Conservation (phyloP, 2,113 vertebrate species). For the Ginglymostoma cirratum region DNA sequence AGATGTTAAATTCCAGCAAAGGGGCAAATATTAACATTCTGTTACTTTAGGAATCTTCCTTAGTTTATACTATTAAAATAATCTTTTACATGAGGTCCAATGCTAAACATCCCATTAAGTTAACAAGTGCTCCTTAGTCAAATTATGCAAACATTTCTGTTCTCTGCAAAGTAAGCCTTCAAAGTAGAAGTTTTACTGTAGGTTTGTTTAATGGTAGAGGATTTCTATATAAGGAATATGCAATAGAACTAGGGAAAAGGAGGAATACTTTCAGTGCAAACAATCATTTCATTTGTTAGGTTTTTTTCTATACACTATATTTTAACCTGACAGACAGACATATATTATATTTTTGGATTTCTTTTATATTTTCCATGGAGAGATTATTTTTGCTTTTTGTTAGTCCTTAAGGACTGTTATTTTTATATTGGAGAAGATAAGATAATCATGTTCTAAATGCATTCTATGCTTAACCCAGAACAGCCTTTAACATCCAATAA, state of each 20-base stretch:
- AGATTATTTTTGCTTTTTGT: conserved; percentile 46
- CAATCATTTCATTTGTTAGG: conserved; percentile 44
- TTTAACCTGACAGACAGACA: conserved; percentile 44
- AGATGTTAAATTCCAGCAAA: conserved; percentile 52
- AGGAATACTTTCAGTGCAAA: conserved; percentile 46
- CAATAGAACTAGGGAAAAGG: conserved; percentile 41
- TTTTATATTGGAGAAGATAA: conserved; percentile 38
- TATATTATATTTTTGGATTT: conserved; percentile 44
- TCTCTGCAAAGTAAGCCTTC: conserved; percentile 43
- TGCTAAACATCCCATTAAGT: conserved; percentile 43
- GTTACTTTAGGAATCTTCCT: conserved; percentile 41
- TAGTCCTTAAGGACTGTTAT: conserved; percentile 22
- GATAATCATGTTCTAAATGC: conserved; percentile 41
- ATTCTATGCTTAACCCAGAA: background rate
- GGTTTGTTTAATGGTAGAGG: conserved; percentile 43
- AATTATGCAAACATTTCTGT: conserved; percentile 44
- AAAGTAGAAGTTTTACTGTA: conserved; percentile 45
- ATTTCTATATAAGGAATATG: conserved; percentile 51
- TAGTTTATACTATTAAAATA: conserved; percentile 43
- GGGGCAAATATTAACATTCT: conserved; percentile 56
- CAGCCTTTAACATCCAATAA: background rate
- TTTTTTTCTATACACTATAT: conserved; percentile 52
- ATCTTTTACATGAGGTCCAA: conserved; percentile 45
- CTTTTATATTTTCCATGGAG: conserved; percentile 42
- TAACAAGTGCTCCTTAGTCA: conserved; percentile 47